Evolutionary conservation across 2,113 vertebrate genomes (phyloP).

Genomic region (Bos indicus): DNA sequence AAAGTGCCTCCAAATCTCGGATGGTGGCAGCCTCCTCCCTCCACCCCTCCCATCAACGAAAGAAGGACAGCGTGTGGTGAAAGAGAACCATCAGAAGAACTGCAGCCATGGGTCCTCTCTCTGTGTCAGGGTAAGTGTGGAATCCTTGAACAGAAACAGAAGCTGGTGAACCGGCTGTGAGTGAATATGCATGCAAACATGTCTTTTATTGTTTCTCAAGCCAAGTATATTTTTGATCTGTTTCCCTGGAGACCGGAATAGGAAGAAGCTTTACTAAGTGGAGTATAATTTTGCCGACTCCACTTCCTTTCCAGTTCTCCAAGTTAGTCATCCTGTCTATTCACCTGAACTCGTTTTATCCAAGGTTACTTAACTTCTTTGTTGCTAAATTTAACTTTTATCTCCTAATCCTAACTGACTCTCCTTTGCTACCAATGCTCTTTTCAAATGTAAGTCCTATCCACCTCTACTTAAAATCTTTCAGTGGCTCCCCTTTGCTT

Average conservation of each 20-base stretch:
- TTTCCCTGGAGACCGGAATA: slow-evolving; percentile 70
- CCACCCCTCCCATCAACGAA: neutral
- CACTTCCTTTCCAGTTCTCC: slow-evolving; percentile 38
- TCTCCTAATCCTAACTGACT: neutral
- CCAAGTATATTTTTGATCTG: slow-evolving; percentile 71
- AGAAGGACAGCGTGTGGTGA: neutral
- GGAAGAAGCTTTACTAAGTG: slow-evolving; percentile 41
- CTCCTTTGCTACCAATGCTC: neutral
- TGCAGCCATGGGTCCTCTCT: neutral
- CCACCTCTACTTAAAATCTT: neutral
- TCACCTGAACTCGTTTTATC: slow-evolving; percentile 32
- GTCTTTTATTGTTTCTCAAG: slow-evolving; percentile 69
- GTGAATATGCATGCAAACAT: slow-evolving; percentile 72
- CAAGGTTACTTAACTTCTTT: slow-evolving; percentile 50
- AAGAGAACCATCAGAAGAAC: neutral
- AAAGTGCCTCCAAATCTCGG: neutral
- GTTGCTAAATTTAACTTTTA: slow-evolving; percentile 36
- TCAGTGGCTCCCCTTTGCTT: neutral
- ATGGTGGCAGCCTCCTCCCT: neutral
- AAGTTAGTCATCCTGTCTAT: slow-evolving; percentile 20
- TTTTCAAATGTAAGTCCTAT: slow-evolving; percentile 35
- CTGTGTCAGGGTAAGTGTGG: neutral
- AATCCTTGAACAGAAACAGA: slow-evolving; percentile 20
- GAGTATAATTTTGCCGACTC: slow-evolving; percentile 37
- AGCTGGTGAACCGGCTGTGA: slow-evolving; percentile 45